Percentiles rank a stretch among this genome's conserved stretches.
Conservation (phyloP, 1,140 invertebrate species). For the Pteromalus puparum region DNA sequence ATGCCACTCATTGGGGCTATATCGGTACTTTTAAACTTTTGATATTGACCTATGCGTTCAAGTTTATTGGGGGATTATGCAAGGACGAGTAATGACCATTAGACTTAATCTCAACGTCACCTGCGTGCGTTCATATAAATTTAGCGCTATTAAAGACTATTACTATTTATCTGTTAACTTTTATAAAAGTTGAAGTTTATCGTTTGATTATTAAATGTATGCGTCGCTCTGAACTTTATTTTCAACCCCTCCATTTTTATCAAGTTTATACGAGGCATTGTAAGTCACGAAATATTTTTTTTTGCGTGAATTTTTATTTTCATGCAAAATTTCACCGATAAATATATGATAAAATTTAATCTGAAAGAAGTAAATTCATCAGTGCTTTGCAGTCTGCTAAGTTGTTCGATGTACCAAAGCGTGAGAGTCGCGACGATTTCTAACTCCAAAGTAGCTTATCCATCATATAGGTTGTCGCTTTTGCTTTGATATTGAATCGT, state of each 20-base stretch:
- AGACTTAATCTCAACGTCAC: neutral
- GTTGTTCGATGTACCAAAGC: too few relatives aligned
- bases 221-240: neutral
- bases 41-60: neutral
- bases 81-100: too few relatives aligned
- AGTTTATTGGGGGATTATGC: neutral
- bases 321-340: neutral
- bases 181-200: neutral
- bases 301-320: neutral
- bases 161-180: neutral
- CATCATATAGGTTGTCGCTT: too few relatives aligned
- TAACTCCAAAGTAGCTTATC: too few relatives aligned
- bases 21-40: neutral
- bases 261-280: neutral
- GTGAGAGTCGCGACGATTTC: too few relatives aligned
- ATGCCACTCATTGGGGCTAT: neutral
- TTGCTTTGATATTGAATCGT: too few relatives aligned
- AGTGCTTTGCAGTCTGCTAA: too few relatives aligned
- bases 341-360: neutral
- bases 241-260: neutral
- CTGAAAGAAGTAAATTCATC: too few relatives aligned
- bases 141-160: neutral
- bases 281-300: neutral
- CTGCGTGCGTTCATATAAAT: neutral
- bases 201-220: neutral